phyloP scores from a whole-genome alignment of 2,888 invertebrate species.

The Chloromyia formosa region DNA sequence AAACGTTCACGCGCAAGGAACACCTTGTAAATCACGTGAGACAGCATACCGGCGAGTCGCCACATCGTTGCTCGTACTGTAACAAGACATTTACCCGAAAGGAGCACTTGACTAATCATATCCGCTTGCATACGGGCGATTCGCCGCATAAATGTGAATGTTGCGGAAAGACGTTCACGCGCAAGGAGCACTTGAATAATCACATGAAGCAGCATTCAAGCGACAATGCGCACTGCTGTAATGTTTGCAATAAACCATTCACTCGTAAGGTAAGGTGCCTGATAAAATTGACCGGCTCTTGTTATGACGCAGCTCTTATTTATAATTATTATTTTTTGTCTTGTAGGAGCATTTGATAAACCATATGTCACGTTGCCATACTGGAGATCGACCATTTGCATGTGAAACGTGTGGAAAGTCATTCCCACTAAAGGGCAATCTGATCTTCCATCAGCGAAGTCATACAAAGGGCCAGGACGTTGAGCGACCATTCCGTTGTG shows the following conservation, averaged over 20 bases:
- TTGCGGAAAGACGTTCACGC: constrained; percentile 86
- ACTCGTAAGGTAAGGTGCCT: constrained; percentile 67
- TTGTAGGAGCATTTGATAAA: constrained; percentile 79
- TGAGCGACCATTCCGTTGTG: constrained; percentile 78
- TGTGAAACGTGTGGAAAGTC: constrained; percentile 88
- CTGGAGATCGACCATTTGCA: constrained; percentile 82
- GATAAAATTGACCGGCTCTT: not conserved
- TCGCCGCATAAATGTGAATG: constrained; percentile 86
- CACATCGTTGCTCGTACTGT: constrained; percentile 66
- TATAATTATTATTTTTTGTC: not conserved
- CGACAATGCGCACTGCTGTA: constrained; percentile 86
- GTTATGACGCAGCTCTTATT: not conserved
- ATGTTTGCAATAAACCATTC: constrained; percentile 85
- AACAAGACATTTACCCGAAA: constrained; percentile 77
- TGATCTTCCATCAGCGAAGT: constrained; percentile 86
- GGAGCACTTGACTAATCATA: constrained; percentile 87
- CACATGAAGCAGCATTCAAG: constrained; percentile 89
- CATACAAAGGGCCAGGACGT: constrained; percentile 79
- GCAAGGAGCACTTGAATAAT: constrained; percentile 86
- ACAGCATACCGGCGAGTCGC: constrained; percentile 81
- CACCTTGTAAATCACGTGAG: constrained; percentile 87
- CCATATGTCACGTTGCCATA: constrained; percentile 76
- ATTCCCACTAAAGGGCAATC: constrained; percentile 84
- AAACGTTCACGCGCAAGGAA: constrained; percentile 81
- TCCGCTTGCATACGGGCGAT: constrained; percentile 82